Conservation (phyloP, 2,888 invertebrate species). For the Drosophila robusta region DNA sequence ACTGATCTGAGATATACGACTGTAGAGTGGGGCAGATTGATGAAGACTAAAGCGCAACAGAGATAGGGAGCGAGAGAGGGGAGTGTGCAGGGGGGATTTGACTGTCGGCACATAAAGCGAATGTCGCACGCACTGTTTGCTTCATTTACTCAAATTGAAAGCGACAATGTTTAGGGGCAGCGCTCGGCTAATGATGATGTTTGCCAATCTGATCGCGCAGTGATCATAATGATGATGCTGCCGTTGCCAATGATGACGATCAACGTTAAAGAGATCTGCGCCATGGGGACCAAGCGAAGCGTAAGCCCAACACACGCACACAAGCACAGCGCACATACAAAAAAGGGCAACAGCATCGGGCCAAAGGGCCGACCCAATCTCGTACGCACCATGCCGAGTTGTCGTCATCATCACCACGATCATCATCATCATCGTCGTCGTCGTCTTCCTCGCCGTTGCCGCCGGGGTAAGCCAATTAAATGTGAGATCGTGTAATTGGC, state of each 20-base stretch:
- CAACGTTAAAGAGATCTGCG: slow-evolving; percentile 35
- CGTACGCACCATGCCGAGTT: slow-evolving; percentile 51
- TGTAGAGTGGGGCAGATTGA: slow-evolving; percentile 10
- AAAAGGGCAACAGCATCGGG: slow-evolving; percentile 66
- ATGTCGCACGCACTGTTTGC: slow-evolving; percentile 79
- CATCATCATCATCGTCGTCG: too few species aligned
- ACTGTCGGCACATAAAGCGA: slow-evolving; percentile 78
- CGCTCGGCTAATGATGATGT: slow-evolving; percentile 67
- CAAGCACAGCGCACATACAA: slow-evolving; percentile 50
- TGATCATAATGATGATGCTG: slow-evolving; percentile 15
- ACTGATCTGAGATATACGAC: slow-evolving; percentile 41
- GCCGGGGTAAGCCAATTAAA: slow-evolving; percentile 83
- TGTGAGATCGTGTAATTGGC: slow-evolving; percentile 85
- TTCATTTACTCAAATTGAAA: slow-evolving; percentile 78
- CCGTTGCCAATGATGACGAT: slow-evolving; percentile 7
- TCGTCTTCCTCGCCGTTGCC: slow-evolving; percentile 29
- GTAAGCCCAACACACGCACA: slow-evolving; percentile 46
- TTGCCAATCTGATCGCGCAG: slow-evolving; percentile 43
- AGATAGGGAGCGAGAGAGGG: background rate
- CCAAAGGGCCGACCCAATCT: slow-evolving; percentile 33
- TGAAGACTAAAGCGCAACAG: background rate
- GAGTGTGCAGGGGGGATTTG: background rate
- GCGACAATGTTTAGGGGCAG: slow-evolving; percentile 69
- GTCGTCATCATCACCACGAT: slow-evolving; percentile 1
- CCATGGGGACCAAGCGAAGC: slow-evolving; percentile 59